A percentile compares a stretch with the other conserved stretches of the same genome.
phyloP scores from a whole-genome alignment of 1,140 invertebrate species.

The Cotesia typhae region DNA sequence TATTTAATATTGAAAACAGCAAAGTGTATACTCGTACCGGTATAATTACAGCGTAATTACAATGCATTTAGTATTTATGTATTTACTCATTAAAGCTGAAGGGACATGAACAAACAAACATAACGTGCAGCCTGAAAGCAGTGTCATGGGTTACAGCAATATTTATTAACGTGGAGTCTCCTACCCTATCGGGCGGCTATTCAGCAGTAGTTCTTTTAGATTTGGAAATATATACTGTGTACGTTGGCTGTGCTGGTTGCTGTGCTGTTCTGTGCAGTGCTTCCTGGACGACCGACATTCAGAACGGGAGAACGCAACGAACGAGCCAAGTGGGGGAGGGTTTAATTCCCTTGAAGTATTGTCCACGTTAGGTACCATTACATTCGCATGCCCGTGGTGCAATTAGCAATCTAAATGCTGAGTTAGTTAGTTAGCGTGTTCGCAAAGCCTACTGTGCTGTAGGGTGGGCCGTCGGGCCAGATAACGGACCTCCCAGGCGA shows the following conservation, averaged over 20 bases:
- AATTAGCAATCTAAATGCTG: conserved; percentile 67
- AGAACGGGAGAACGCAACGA: conserved; percentile 15
- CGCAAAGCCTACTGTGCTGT: conserved; percentile 46
- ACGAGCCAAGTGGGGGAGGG: conserved; percentile 30
- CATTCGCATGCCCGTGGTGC: conserved; percentile 55
- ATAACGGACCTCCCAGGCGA: conserved; percentile 63
- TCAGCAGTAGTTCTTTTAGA: conserved; percentile 18
- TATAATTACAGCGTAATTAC: conserved; percentile 37
- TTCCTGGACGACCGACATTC: conserved; percentile 20
- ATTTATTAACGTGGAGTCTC: conserved; percentile 18
- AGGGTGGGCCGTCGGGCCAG: conserved; percentile 50
- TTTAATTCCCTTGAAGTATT: conserved; percentile 58
- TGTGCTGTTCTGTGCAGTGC: neutral
- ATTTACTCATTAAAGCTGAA: conserved; percentile 31
- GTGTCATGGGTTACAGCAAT: conserved; percentile 16
- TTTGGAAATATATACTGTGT: conserved; percentile 27
- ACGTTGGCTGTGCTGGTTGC: conserved; percentile 13
- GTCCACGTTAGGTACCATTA: conserved; percentile 60
- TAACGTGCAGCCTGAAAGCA: conserved; percentile 22
- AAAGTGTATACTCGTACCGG: conserved; percentile 13
- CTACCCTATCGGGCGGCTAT: conserved; percentile 23
- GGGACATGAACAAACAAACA: conserved; percentile 35
- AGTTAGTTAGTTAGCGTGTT: conserved; percentile 64
- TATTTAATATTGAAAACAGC: conserved; percentile 28
- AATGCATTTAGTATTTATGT: conserved; percentile 36